Conservation (phyloP, 2,113 vertebrate genomes). For the Lamprologus callipterus region DNA sequence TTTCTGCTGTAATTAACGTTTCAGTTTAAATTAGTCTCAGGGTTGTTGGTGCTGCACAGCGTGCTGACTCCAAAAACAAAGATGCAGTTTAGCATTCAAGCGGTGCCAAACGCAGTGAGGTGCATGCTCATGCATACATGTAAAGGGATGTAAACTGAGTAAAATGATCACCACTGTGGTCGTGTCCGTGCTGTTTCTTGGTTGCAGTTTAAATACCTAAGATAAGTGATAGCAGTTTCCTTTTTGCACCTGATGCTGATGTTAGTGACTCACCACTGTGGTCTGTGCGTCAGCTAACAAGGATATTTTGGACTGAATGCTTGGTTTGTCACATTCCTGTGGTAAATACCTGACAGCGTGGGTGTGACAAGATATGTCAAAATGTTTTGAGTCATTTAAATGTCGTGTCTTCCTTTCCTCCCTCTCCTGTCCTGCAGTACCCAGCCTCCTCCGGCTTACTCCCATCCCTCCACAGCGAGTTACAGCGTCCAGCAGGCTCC, state of each 20-base stretch:
- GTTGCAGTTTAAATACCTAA: background rate
- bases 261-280: background rate
- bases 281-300: background rate
- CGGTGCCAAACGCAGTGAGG: background rate
- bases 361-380: background rate
- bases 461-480: conserved; percentile 62
- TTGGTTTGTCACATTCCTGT: background rate
- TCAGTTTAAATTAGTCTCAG: background rate
- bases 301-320: background rate
- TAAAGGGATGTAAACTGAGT: background rate
- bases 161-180: background rate
- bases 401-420: background rate
- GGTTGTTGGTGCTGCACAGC: background rate
- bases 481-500: conserved; percentile 60
- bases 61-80: background rate
- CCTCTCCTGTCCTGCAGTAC: conserved; percentile 36
- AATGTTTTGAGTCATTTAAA: background rate
- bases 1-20: background rate
- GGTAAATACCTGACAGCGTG: background rate
- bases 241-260: background rate
- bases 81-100: background rate
- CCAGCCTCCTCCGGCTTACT: conserved; percentile 60
- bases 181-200: background rate
- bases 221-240: background rate
- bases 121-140: background rate